Evolutionary conservation across 2,797 vertebrate genomes (phyloP).

Genomic region (Aulostomus chinensis): DNA sequence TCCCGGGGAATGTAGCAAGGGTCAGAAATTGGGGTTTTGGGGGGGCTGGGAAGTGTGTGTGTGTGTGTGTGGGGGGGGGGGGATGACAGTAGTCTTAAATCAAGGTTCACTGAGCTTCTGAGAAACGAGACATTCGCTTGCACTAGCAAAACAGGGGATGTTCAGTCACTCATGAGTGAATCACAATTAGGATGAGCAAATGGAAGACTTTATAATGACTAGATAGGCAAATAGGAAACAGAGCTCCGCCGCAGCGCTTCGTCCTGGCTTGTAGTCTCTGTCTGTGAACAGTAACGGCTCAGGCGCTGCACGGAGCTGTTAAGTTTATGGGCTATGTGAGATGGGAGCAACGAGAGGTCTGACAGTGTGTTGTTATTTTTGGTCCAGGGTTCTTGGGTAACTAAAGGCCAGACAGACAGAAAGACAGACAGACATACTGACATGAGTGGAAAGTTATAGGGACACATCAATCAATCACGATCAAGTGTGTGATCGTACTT

Average conservation of each 20-base stretch:
- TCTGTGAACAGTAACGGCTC: constrained; percentile 27
- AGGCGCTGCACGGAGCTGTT: constrained; percentile 51
- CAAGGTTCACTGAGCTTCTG: constrained; percentile 47
- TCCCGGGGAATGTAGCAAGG: constrained; percentile 39
- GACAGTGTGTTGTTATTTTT: constrained; percentile 71
- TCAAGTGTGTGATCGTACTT: too few species aligned
- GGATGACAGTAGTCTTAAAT: constrained; percentile 35
- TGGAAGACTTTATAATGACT: constrained; percentile 6
- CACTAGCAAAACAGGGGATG: background rate
- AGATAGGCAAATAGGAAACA: constrained; percentile 29
- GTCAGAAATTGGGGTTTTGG: constrained; percentile 31
- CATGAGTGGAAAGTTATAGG: background rate
- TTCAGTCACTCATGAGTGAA: constrained; percentile 32
- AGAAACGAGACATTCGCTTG: constrained; percentile 13
- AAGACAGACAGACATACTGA: constrained; percentile 10
- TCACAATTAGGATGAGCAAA: constrained; percentile 36
- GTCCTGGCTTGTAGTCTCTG: constrained; percentile 18
- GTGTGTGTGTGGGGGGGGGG: too few species aligned
- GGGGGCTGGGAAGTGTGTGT: too few species aligned
- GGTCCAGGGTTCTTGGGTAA: constrained; percentile 62
- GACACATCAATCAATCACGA: too few species aligned
- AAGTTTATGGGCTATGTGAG: constrained; percentile 72
- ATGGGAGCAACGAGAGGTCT: constrained; percentile 56
- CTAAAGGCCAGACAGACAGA: constrained; percentile 52
- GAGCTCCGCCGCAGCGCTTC: background rate